These are phyloP conservation scores for Chrysotoxum bicinctum DNA, from an alignment of 2,888 invertebrate genomes.

Conservation along the genomic window DNA sequence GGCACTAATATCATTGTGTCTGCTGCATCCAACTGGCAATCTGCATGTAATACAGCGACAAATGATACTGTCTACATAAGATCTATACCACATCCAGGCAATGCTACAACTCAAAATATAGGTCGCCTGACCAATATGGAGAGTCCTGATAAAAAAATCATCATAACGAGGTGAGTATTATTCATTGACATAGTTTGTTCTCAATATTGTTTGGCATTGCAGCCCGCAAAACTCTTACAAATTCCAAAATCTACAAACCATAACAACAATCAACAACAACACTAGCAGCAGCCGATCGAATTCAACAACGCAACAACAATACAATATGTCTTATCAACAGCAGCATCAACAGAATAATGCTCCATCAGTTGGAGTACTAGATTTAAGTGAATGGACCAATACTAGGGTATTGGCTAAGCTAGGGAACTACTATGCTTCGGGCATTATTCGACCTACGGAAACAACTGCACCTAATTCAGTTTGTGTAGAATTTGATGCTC, in stretches of 20 bases:
- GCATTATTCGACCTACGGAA: conserved; percentile 90
- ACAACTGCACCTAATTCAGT: conserved; percentile 87
- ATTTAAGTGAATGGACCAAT: conserved; percentile 96
- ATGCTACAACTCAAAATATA: conserved; percentile 75
- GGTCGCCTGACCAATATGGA: conserved; percentile 73
- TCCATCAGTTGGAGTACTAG: conserved; percentile 83
- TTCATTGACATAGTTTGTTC: not conserved
- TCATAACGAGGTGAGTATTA: conserved; percentile 75
- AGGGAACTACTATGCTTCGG: conserved; percentile 91
- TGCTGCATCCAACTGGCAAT: conserved; percentile 65
- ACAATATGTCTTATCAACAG: conserved; percentile 80
- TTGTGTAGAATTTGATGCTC: conserved; percentile 91
- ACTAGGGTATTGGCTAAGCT: conserved; percentile 95
- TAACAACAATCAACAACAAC: conserved; percentile 74
- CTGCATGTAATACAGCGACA: conserved; percentile 46
- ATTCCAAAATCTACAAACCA: conserved; percentile 75
- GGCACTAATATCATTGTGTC: conserved; percentile 76
- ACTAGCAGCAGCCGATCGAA: conserved; percentile 71
- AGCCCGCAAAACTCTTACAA: conserved; percentile 76
- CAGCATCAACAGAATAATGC: conserved; percentile 81
- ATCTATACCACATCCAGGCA: conserved; percentile 73
- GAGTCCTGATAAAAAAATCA: conserved; percentile 77
- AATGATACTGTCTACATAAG: conserved; percentile 75
- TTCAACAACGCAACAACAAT: conserved; percentile 68
- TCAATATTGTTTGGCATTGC: conserved; percentile 41